Percentiles rank a stretch among this genome's conserved stretches.
Evolutionary conservation across 2,888 invertebrate species (phyloP).

Genomic region (Andricus curvator): DNA sequence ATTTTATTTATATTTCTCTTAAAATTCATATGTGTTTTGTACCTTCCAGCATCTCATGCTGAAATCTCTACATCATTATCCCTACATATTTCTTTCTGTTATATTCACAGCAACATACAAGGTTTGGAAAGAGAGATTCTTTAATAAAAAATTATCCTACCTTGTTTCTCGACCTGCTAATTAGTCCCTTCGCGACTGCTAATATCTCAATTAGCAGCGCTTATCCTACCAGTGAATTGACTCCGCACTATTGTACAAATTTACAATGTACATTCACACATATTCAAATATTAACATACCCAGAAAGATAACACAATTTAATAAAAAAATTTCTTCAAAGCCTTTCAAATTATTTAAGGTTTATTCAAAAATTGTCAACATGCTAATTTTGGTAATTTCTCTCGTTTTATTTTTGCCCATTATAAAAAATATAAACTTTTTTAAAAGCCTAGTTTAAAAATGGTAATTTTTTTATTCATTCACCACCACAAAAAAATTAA

Average conservation of each 20-base stretch:
- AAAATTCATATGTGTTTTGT: neutral
- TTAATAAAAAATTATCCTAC: constrained; percentile 1
- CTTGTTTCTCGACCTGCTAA: constrained; percentile 49
- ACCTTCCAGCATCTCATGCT: neutral
- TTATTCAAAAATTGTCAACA: too few relatives aligned
- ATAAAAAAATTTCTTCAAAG: too few relatives aligned
- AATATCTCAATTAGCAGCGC: constrained; percentile 60
- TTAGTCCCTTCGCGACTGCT: constrained; percentile 58
- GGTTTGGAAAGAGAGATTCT: constrained; percentile 7
- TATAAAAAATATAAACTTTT: too few relatives aligned
- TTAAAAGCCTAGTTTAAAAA: too few relatives aligned
- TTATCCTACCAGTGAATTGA: constrained; percentile 53
- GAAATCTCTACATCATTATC: neutral
- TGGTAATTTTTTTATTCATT: too few relatives aligned
- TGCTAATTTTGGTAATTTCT: too few relatives aligned
- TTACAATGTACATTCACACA: constrained; percentile 37
- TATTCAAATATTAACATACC: neutral
- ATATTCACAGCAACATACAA: neutral
- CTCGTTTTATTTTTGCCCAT: too few relatives aligned
- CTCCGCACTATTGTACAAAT: constrained; percentile 51
- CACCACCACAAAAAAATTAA: too few relatives aligned
- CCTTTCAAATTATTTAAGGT: too few relatives aligned
- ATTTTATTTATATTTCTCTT: neutral
- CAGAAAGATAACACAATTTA: too few relatives aligned
- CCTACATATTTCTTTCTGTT: neutral